A percentile compares a stretch with the other conserved stretches of the same genome.
Conservation (phyloP, 1,140 invertebrate species). For the Lepidotrigona ventralis region DNA sequence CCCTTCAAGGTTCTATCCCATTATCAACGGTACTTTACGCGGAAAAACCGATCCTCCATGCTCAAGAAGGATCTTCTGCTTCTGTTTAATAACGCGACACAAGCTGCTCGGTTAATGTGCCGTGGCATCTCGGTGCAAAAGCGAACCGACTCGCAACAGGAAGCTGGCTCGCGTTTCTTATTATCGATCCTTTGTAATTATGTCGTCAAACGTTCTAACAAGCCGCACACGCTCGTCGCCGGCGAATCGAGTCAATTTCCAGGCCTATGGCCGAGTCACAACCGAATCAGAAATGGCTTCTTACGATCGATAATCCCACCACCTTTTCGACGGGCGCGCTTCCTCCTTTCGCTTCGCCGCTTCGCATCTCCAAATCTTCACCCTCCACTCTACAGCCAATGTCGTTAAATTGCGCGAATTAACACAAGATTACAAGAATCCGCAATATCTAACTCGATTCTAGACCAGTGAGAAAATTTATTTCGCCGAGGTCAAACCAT, state of each 20-base stretch:
- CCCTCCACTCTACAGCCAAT: no score
- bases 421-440: no score
- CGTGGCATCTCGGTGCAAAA: slow-evolving; percentile 28
- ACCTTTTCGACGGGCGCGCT: not conserved
- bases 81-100: slow-evolving; percentile 24
- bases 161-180: slow-evolving; percentile 34
- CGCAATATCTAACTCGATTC: no score
- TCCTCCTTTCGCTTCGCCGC: slow-evolving; percentile 22
- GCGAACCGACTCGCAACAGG: slow-evolving; percentile 17
- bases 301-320: slow-evolving; percentile 43
- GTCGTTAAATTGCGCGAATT: no score
- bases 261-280: slow-evolving; percentile 33
- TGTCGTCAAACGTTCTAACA: slow-evolving; percentile 39
- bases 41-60: slow-evolving; percentile 23
- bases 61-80: slow-evolving; percentile 4
- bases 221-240: not conserved
- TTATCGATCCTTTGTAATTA: slow-evolving; percentile 43
- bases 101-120: slow-evolving; percentile 26
- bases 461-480: no score
- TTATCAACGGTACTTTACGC: slow-evolving; percentile 28
- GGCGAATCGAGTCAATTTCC: slow-evolving; percentile 44
- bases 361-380: not conserved
- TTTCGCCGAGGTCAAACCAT: no score
- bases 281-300: slow-evolving; percentile 46
- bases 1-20: not conserved